phyloP scores from a whole-genome alignment of 2,888 invertebrate genomes.

The Tupiocoris notatus region DNA sequence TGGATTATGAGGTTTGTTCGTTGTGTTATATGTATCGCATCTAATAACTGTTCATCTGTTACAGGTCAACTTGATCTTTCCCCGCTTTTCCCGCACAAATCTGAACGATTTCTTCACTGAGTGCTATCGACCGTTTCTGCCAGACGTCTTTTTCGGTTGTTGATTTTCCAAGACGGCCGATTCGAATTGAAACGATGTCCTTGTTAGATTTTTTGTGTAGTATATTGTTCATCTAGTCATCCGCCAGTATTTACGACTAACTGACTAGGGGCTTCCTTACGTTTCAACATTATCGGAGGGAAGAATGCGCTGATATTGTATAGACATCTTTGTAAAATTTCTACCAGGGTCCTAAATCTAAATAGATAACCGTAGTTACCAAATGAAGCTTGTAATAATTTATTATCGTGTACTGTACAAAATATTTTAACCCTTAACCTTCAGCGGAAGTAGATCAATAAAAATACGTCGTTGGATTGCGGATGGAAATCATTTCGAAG shows the following conservation, averaged over 20 bases:
- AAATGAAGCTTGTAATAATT: conserved; percentile 9
- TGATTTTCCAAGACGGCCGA: background rate
- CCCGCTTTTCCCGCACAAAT: background rate
- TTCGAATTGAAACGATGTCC: background rate
- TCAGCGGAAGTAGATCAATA: too few species aligned
- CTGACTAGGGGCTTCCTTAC: conserved; percentile 25
- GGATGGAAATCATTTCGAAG: too few species aligned
- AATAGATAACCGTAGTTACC: conserved; percentile 22
- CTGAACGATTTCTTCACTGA: background rate
- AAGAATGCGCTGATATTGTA: background rate
- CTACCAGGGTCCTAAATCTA: conserved; percentile 24
- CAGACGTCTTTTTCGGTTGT: background rate
- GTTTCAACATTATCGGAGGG: background rate
- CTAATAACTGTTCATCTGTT: too few species aligned
- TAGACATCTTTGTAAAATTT: background rate
- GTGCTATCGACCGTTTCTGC: background rate
- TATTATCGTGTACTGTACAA: background rate
- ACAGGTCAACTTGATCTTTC: background rate
- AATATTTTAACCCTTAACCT: background rate
- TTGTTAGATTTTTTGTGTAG: conserved; percentile 12
- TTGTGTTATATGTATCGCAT: too few species aligned
- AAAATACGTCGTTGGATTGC: too few species aligned
- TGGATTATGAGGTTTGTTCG: too few species aligned
- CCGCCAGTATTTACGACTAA: conserved; percentile 30
- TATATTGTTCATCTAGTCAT: conserved; percentile 33